Evolutionary conservation across 2,888 invertebrate species (phyloP).

Genomic region (Eucriotettix oculatus): DNA sequence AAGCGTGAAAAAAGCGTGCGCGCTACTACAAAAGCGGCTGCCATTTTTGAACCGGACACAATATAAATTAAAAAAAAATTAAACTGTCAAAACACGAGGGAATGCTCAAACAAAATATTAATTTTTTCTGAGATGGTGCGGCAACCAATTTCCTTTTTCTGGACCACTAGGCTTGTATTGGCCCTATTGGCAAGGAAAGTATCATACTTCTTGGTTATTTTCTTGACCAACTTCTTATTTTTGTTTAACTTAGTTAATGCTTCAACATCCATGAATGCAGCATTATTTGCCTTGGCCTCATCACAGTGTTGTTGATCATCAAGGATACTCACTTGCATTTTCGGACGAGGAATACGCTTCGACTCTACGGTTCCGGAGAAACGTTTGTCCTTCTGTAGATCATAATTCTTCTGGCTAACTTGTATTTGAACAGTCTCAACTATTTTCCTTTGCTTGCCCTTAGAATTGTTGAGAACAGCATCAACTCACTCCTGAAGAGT

Average conservation of each 20-base stretch:
- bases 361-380: conserved; percentile 99
- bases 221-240: conserved; percentile 99
- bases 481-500: conserved; percentile 90
- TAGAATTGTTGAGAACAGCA: conserved; percentile 56
- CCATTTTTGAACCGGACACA: too few relatives aligned
- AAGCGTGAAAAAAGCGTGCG: too few relatives aligned
- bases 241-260: conserved; percentile 98
- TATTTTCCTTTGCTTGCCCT: conserved; percentile 77
- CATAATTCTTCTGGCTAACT: conserved; percentile 99
- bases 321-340: conserved; percentile 96
- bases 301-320: conserved; percentile 99
- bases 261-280: conserved; percentile 97
- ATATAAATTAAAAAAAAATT: too few relatives aligned
- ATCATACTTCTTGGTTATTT: conserved; percentile 83
- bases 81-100: too few relatives aligned
- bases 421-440: conserved; percentile 96
- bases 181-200: conserved; percentile 98
- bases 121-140: too few relatives aligned
- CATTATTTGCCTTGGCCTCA: conserved; percentile 78
- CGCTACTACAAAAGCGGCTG: too few relatives aligned
- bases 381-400: conserved; percentile 99
- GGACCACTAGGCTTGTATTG: too few relatives aligned
- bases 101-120: too few relatives aligned
- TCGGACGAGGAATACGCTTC: conserved; percentile 94
- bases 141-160: too few relatives aligned